A percentile compares a stretch with the other conserved stretches of the same genome.
Evolutionary conservation across 2,888 invertebrate species (phyloP).

Genomic region (Cacoxenus indagator): DNA sequence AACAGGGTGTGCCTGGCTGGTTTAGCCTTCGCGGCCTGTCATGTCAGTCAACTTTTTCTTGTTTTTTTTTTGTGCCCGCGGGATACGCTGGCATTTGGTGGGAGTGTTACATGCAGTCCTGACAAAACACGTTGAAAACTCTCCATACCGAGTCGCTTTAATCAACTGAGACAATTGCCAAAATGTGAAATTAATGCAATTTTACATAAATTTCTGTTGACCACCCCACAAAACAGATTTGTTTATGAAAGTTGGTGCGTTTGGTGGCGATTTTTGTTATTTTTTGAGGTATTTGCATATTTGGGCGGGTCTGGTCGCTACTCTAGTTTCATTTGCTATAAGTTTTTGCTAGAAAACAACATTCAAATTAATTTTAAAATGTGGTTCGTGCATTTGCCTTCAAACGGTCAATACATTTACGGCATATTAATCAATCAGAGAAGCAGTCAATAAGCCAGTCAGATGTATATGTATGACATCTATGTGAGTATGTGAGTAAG

Average conservation of each 20-base stretch:
- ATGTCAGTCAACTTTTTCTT: no score
- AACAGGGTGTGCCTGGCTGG: conserved; percentile 42
- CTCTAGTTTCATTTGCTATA: conserved; percentile 11
- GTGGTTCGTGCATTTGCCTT: neutral
- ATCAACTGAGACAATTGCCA: conserved; percentile 46
- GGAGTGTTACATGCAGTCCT: conserved; percentile 14
- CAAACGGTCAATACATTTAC: conserved; percentile 14
- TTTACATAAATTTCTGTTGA: conserved; percentile 35
- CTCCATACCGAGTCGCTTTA: conserved; percentile 32
- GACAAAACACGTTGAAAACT: conserved; percentile 38
- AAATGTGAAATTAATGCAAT: conserved; percentile 36
- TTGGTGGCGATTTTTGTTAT: neutral
- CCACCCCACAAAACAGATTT: neutral
- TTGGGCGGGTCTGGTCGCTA: neutral
- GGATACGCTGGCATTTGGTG: conserved; percentile 1
- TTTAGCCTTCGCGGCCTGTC: conserved; percentile 7
- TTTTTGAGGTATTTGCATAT: conserved; percentile 14
- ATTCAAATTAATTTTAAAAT: neutral
- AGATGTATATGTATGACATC: no score
- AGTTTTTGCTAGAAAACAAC: neutral
- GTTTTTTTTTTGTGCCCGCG: conserved; percentile 3
- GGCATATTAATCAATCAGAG: neutral
- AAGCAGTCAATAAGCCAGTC: no score
- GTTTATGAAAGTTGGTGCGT: conserved; percentile 1
- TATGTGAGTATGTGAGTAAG: no score